Conservation (phyloP, 2,113 vertebrate species). For the Rhinolophus sinicus region DNA sequence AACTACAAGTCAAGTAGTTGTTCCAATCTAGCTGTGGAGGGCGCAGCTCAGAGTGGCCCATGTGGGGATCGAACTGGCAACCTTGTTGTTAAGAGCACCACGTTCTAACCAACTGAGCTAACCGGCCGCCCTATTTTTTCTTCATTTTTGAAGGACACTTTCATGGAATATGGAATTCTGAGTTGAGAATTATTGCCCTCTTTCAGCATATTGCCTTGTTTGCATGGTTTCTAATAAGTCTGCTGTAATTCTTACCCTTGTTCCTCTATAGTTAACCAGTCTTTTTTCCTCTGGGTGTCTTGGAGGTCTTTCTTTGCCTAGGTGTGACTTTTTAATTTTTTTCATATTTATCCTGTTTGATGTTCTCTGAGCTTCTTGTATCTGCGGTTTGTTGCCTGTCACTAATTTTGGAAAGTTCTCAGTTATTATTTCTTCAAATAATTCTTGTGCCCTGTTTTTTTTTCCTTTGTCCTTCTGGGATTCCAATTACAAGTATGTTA, state of each 20-base stretch:
- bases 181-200: background rate
- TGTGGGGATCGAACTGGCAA: too few relatives aligned
- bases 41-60: too few relatives aligned
- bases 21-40: too few relatives aligned
- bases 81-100: too few relatives aligned
- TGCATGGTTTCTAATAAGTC: conserved; percentile 16
- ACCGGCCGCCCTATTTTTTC: background rate
- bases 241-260: conserved; percentile 21
- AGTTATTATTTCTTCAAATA: conserved; percentile 36
- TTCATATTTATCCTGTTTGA: conserved; percentile 5
- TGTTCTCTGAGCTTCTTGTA: conserved; percentile 22
- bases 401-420: conserved; percentile 40
- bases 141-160: conserved; percentile 44
- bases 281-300: conserved; percentile 16
- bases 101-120: too few relatives aligned
- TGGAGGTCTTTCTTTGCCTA: conserved; percentile 23
- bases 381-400: conserved; percentile 32
- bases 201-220: conserved; percentile 7
- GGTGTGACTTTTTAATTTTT: conserved; percentile 18
- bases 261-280: background rate
- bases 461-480: background rate
- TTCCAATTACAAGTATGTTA: conserved; percentile 34
- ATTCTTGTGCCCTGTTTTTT: background rate
- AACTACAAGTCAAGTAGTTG: too few relatives aligned
- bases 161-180: background rate